Conservation (phyloP, 2,888 invertebrate species). For the Chrysolina oricalcia region DNA sequence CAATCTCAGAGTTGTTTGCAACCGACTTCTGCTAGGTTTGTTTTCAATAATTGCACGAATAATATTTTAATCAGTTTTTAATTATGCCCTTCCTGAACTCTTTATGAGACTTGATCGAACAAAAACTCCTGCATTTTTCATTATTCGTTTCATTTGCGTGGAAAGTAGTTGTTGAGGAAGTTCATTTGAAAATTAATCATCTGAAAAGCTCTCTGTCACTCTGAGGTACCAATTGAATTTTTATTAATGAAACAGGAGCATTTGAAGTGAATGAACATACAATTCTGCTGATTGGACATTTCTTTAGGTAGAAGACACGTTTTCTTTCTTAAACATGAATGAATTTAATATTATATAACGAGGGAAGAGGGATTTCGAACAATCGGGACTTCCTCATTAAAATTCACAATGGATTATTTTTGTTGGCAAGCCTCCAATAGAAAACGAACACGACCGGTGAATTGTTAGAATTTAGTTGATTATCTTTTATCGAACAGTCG, state of each 20-base stretch:
- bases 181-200: neutral
- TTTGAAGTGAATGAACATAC: neutral
- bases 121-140: slow-evolving; percentile 5
- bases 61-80: neutral
- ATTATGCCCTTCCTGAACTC: neutral
- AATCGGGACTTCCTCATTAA: too few relatives aligned
- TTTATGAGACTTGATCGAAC: neutral
- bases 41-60: neutral
- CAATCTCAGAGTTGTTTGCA: neutral
- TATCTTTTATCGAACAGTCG: too few relatives aligned
- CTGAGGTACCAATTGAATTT: neutral
- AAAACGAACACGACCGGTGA: too few relatives aligned
- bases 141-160: neutral
- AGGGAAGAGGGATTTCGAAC: too few relatives aligned
- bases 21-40: neutral
- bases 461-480: too few relatives aligned
- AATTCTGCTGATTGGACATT: too few relatives aligned
- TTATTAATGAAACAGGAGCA: neutral
- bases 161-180: neutral
- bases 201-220: neutral
- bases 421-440: too few relatives aligned
- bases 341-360: too few relatives aligned
- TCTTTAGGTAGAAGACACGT: too few relatives aligned
- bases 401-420: too few relatives aligned
- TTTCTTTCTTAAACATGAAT: too few relatives aligned